A percentile compares a stretch with the other conserved stretches of the same genome.
Conservation (phyloP, 2,113 vertebrate genomes). For the Sapajus apella region DNA sequence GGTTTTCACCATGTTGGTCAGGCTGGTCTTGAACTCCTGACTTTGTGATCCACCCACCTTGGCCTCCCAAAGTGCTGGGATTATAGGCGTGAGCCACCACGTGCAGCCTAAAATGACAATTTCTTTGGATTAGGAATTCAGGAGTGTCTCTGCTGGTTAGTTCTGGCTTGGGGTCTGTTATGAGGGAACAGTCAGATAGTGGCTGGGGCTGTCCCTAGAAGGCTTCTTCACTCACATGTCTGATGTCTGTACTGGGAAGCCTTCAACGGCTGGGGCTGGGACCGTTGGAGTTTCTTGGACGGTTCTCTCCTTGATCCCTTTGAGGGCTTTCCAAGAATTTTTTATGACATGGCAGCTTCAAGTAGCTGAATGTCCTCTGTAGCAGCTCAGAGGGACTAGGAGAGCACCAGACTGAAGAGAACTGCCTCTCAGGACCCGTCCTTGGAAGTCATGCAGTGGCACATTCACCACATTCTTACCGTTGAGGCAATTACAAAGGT, state of each 20-base stretch:
- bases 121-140: background rate
- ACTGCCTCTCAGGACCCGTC: background rate
- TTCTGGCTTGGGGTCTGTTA: background rate
- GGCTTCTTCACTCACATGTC: background rate
- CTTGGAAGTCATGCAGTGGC: background rate
- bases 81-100: no score
- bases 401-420: background rate
- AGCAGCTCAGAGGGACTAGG: background rate
- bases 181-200: background rate
- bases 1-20: no score
- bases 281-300: background rate
- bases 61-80: no score
- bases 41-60: no score
- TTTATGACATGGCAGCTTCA: background rate
- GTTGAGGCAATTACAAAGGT: background rate
- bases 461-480: background rate
- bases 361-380: background rate
- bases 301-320: background rate
- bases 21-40: no score
- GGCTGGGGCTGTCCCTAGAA: background rate
- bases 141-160: background rate
- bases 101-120: background rate
- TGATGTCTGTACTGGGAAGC: background rate
- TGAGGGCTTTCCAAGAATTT: background rate
- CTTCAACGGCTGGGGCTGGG: background rate